Evolutionary conservation across 2,797 vertebrate species (phyloP).

Genomic region (Eulemur albifrons): DNA sequence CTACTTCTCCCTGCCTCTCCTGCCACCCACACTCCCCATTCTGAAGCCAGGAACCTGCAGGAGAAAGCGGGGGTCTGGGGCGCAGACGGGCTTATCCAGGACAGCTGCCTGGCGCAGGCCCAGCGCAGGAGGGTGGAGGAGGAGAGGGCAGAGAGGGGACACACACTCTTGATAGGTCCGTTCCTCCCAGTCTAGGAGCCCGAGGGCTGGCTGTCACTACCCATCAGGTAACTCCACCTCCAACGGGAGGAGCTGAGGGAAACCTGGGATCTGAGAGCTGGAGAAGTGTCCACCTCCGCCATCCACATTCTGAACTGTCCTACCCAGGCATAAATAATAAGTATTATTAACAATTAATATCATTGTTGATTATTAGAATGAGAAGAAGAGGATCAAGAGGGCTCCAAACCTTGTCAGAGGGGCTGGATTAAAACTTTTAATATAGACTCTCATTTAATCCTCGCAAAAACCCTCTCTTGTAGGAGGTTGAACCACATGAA

Average conservation of each 20-base stretch:
- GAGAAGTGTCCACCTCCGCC: not conserved
- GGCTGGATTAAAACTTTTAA: not conserved
- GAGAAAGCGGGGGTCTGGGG: not conserved
- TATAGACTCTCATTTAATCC: not conserved
- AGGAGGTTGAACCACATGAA: not conserved
- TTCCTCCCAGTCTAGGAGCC: not conserved
- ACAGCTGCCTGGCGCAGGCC: too few relatives aligned
- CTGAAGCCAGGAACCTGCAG: not conserved
- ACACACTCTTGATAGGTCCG: not conserved
- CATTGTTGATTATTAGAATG: not conserved
- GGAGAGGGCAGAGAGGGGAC: not conserved
- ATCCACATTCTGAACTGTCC: not conserved
- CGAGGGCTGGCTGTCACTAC: not conserved
- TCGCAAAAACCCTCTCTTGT: not conserved
- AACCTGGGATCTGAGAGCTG: not conserved
- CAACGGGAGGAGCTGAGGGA: not conserved
- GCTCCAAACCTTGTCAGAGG: not conserved
- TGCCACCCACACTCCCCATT: fast-evolving
- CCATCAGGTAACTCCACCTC: not conserved
- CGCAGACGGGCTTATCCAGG: not conserved
- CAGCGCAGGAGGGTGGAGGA: not conserved
- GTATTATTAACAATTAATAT: not conserved
- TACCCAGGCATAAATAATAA: not conserved
- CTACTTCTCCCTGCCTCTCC: not conserved
- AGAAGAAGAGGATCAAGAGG: not conserved